phyloP scores from a whole-genome alignment of 2,888 invertebrate genomes.

The Drosophila gaucha region DNA sequence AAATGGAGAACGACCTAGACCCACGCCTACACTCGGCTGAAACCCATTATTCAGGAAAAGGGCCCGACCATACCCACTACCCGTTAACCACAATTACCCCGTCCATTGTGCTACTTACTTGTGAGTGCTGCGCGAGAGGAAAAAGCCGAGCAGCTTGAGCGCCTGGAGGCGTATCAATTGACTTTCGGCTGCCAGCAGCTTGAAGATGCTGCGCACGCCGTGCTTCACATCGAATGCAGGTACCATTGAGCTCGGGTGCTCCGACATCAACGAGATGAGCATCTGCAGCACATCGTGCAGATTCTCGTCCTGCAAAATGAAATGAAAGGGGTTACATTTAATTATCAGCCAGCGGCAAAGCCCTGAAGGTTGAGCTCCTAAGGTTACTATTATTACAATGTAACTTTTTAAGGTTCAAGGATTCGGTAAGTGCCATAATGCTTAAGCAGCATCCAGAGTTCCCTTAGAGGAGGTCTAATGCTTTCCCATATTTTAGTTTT shows the following conservation, averaged over 20 bases:
- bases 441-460: too few relatives aligned
- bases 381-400: too few relatives aligned
- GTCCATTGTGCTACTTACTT: constrained; percentile 88
- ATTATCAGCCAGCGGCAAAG: neutral
- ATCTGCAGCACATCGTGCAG: constrained; percentile 98
- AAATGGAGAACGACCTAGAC: constrained; percentile 7
- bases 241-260: constrained; percentile 99
- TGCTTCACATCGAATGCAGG: constrained; percentile 99
- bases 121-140: constrained; percentile 98
- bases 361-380: too few relatives aligned
- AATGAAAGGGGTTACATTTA: neutral
- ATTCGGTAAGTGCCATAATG: too few relatives aligned
- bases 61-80: neutral
- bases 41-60: constrained; percentile 14
- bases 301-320: constrained; percentile 92
- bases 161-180: constrained; percentile 98
- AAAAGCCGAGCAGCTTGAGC: constrained; percentile 98
- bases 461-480: too few relatives aligned
- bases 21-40: neutral
- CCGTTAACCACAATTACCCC: constrained; percentile 3
- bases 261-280: constrained; percentile 98
- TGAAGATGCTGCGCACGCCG: constrained; percentile 98
- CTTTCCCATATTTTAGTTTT: too few relatives aligned
- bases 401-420: too few relatives aligned
- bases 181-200: constrained; percentile 97